Conservation (phyloP, 1,140 invertebrate species). For the Megalonaias nervosa region DNA sequence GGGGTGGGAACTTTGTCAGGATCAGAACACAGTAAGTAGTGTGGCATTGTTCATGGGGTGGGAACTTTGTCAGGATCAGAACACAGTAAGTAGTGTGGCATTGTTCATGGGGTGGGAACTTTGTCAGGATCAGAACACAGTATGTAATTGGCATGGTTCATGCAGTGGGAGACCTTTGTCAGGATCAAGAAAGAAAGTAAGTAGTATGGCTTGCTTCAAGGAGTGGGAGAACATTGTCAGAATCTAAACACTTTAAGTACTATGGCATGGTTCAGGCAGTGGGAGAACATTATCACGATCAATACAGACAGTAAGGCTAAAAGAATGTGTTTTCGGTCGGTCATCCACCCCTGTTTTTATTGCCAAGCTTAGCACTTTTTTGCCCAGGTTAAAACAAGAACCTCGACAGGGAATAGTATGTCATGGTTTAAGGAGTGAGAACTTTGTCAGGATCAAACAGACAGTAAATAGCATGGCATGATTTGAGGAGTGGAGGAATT, state of each 20-base stretch:
- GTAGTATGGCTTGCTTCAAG: slow-evolving; percentile 82
- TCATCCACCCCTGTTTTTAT: too few relatives aligned
- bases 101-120: slow-evolving; percentile 87
- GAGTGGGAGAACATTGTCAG: slow-evolving; percentile 92
- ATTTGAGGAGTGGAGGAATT: slow-evolving; percentile 92
- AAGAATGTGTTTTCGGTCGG: too few relatives aligned
- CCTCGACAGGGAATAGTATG: slow-evolving; percentile 77
- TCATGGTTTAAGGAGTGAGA: slow-evolving; percentile 91
- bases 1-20: too few relatives aligned
- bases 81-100: slow-evolving; percentile 68
- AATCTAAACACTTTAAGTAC: slow-evolving; percentile 74
- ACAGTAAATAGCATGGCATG: slow-evolving; percentile 79
- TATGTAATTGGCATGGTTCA: slow-evolving; percentile 82
- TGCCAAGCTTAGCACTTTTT: too few relatives aligned
- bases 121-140: slow-evolving; percentile 81
- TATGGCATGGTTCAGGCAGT: too few relatives aligned
- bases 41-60: too few relatives aligned
- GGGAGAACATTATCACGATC: too few relatives aligned
- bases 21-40: too few relatives aligned
- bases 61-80: slow-evolving; percentile 77
- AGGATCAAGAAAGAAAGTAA: slow-evolving; percentile 77
- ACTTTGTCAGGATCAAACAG: slow-evolving; percentile 85
- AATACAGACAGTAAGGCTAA: too few relatives aligned
- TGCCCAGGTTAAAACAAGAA: too few relatives aligned
- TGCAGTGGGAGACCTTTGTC: slow-evolving; percentile 92